Conservation (phyloP, 2,797 vertebrate species). For the Acanthurus leucopareius region DNA sequence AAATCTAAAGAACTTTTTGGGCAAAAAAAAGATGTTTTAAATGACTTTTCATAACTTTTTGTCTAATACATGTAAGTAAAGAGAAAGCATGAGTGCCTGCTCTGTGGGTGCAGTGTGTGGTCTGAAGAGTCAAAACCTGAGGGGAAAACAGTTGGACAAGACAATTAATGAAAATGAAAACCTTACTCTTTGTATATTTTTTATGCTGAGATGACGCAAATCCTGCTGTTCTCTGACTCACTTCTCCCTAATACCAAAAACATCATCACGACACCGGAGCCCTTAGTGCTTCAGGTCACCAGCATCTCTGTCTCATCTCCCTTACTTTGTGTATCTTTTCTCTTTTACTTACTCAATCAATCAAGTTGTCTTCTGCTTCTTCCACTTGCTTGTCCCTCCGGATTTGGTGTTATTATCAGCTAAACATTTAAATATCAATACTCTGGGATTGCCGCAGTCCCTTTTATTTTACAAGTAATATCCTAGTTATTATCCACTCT, state of each 20-base stretch:
- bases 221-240: conserved; percentile 52
- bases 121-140: neutral
- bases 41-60: neutral
- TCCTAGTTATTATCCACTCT: conserved; percentile 21
- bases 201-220: neutral
- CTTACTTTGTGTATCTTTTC: neutral
- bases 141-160: neutral
- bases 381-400: conserved; percentile 26
- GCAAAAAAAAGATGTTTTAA: neutral
- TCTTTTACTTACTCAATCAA: neutral
- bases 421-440: conserved; percentile 60
- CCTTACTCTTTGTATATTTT: neutral
- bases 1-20: no score
- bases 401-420: conserved; percentile 40
- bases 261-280: conserved; percentile 84
- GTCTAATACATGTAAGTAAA: neutral
- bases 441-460: conserved; percentile 14
- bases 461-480: conserved; percentile 45
- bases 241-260: conserved; percentile 85
- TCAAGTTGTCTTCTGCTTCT: conserved; percentile 7
- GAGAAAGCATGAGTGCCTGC: neutral
- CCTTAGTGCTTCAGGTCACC: conserved; percentile 88
- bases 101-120: neutral
- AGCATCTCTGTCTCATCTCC: neutral
- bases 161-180: neutral